A percentile compares a stretch with the other conserved stretches of the same genome.
These are phyloP conservation scores for Megalops atlanticus DNA, from an alignment of 2,113 vertebrate species.

Conservation along the genomic window DNA sequence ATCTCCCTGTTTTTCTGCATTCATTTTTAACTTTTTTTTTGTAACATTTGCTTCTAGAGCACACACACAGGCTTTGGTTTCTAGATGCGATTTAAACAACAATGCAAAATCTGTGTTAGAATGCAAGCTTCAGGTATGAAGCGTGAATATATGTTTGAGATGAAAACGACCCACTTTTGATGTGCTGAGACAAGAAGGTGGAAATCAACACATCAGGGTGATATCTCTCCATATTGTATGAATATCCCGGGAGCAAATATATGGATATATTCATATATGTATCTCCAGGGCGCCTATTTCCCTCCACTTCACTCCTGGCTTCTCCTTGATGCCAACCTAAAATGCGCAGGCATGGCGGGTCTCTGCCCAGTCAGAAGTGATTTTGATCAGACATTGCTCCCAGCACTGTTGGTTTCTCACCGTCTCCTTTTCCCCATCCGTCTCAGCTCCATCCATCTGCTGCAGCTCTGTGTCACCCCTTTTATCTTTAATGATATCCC, in stretches of 20 bases:
- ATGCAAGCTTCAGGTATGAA: too few species aligned
- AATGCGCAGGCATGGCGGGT: not conserved
- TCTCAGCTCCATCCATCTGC: not conserved
- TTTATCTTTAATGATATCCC: slow-evolving; percentile 8
- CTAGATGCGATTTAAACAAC: too few species aligned
- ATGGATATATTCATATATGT: not conserved
- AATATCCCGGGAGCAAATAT: not conserved
- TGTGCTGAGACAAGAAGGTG: not conserved
- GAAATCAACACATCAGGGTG: not conserved
- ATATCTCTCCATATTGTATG: not conserved
- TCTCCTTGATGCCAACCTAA: not conserved
- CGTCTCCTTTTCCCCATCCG: not conserved
- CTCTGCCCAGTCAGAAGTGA: not conserved
- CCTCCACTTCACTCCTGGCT: not conserved
- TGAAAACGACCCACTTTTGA: too few species aligned
- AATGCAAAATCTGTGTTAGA: too few species aligned
- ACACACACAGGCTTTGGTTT: too few species aligned
- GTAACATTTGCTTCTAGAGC: too few species aligned
- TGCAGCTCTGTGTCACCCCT: not conserved
- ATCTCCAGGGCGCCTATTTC: slow-evolving; percentile 6
- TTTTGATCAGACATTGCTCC: slow-evolving; percentile 9
- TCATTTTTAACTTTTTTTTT: too few species aligned
- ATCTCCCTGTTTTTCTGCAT: too few species aligned
- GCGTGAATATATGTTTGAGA: too few species aligned
- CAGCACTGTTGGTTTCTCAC: slow-evolving; percentile 3